Evolutionary conservation across 1,140 invertebrate genomes (phyloP), one percentile per base, ranked within the genome.

Genomic region (Drosophila setifemur): DNA sequence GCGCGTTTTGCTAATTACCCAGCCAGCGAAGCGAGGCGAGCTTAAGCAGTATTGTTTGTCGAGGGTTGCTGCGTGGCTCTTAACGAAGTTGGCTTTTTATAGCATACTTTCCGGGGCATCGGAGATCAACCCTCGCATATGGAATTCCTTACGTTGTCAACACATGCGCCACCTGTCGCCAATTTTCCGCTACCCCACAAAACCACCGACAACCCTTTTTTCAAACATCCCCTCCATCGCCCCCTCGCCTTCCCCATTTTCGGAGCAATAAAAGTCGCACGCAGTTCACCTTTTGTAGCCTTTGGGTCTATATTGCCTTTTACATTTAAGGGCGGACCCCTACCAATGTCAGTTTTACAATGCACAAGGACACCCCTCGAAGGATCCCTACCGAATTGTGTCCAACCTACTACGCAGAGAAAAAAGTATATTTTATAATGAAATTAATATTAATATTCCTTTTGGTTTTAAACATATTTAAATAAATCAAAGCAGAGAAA

Each of bases 161-260:
- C 79, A 78, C 29, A 70, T 75, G 57, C 78, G 53, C 69, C 71
- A 78, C 69, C 78, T 83, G 79, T 78, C 78, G 79, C 79, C 79
- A 73, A 60, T 78, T 85, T 47, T 60, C 23, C 54, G 26, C 39
- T 60, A 26, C 18, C 21, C 23, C 21, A 8, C 33, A 58, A 33
- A 43, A 25, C 7, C 9, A 31, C 8, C n/a, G 7, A 12, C 35
- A 29, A 31, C 16, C 33, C 35, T 8, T n/a, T 7, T 8, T 1
- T 2, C 16, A 1, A 21, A 9, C 18, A 11, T 18, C 39, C 39
- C 28, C 25, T 9, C 40, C 12, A 9, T 23, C 4, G 25, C 14
- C 11, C 45, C 23, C 69, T 43, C 12, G n/a, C n/a, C n/a, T n/a
- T n/a, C n/a, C n/a, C n/a, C n/a, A n/a, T 19, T 16, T 28, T 61